These are phyloP conservation scores for Crossaster papposus DNA, from an alignment of 53 echinoderm and acorn worm species.

Conservation along the genomic window DNA sequence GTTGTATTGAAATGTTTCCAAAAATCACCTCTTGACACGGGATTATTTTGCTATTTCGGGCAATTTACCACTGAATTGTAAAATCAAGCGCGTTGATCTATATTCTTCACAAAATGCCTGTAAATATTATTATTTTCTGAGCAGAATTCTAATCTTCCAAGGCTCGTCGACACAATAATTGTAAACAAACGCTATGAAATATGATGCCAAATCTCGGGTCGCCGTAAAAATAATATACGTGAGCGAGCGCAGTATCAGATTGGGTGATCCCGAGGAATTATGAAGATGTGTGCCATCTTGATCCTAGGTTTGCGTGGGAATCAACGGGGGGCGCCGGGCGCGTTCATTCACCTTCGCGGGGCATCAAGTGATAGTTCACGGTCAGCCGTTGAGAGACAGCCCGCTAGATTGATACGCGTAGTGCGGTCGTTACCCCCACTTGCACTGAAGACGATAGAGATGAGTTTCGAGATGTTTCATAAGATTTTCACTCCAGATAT, in stretches of 20 bases:
- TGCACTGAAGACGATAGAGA: not conserved
- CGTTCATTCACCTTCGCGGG: constrained; percentile 56
- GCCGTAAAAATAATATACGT: not conserved
- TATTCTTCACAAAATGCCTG: not conserved
- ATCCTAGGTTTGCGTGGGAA: constrained; percentile 8
- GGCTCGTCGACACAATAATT: not conserved
- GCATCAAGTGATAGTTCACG: constrained; percentile 47
- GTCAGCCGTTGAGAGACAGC: constrained; percentile 34
- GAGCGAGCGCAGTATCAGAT: not conserved
- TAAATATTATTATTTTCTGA: not conserved
- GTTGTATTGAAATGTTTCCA: constrained; percentile 23
- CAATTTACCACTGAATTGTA: not conserved
- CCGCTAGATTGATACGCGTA: constrained; percentile 18
- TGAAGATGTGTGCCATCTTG: constrained; percentile 5
- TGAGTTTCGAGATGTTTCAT: constrained; percentile 14
- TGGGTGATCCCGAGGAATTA: constrained; percentile 11
- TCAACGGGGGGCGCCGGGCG: constrained; percentile 15
- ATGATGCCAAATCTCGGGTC: not conserved
- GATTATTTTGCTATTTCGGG: not conserved
- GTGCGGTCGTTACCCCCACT: constrained; percentile 45
- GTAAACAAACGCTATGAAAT: constrained; percentile 29
- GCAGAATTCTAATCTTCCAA: not conserved
- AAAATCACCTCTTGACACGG: not conserved
- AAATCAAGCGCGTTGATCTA: not conserved
- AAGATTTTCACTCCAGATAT: constrained; percentile 19